Percentiles rank a stretch among this genome's conserved stretches.
Evolutionary conservation across 2,888 invertebrate genomes (phyloP).

Genomic region (Serripes groenlandicus): DNA sequence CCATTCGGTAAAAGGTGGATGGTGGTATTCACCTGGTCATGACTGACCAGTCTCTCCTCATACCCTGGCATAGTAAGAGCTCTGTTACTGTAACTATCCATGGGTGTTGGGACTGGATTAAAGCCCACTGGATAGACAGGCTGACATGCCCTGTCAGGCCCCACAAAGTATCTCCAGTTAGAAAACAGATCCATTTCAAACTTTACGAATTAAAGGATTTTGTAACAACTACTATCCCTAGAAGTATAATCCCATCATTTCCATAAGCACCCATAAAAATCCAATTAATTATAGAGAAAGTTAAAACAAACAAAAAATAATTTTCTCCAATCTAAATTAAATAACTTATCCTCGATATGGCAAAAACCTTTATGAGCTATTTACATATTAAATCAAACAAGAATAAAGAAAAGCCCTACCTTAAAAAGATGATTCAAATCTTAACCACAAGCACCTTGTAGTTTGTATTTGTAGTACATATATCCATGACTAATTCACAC

Average conservation of each 20-base stretch:
- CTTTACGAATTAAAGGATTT: too few species aligned
- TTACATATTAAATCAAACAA: neutral
- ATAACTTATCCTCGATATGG: neutral
- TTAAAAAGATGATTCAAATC: conserved; percentile 19
- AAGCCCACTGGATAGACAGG: neutral
- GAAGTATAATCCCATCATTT: too few species aligned
- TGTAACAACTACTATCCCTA: too few species aligned
- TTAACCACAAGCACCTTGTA: conserved; percentile 52
- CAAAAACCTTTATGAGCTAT: neutral
- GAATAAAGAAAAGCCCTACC: conserved; percentile 5
- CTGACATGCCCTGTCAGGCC: neutral
- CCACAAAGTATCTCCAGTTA: neutral
- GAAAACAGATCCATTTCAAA: neutral
- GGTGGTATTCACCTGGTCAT: neutral
- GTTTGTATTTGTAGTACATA: conserved; percentile 39
- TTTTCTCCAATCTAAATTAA: neutral
- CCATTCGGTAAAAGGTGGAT: neutral
- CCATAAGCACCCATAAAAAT: too few species aligned
- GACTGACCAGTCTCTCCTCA: neutral
- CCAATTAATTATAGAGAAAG: too few species aligned
- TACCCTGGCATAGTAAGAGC: neutral
- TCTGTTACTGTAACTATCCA: neutral
- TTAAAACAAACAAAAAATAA: too few species aligned
- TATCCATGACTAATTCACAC: conserved; percentile 48
- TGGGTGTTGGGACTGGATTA: neutral